Evolutionary conservation across 2,888 invertebrate genomes (phyloP), one percentile per base, ranked within the genome.

Genomic region (Anodontia alba): DNA sequence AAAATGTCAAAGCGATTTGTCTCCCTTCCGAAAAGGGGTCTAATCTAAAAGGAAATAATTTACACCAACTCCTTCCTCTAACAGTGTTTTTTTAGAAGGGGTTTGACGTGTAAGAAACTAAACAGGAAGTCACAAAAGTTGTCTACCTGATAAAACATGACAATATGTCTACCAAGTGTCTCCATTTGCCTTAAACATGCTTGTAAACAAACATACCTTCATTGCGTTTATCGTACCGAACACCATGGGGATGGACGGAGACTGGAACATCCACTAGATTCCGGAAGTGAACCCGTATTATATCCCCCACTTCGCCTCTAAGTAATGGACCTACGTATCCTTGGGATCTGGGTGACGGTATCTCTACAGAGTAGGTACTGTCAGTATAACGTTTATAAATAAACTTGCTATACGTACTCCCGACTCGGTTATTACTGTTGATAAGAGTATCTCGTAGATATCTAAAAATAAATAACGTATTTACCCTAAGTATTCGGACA

Each of bases 301-400:
- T 75, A n/a, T 88, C 88, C 12, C 87, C 88, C 0, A 84, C 83
- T 57, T 88, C 86, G 2, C 82, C 88, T n/a, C 76, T 78, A 26
- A 88, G 43, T 0, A 84, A 36, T 3, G 88, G 88, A 23, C 88
- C 88, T 15, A 86, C 68, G 57, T 78, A 81, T 7, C 87, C 87
- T 43, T 77, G 80, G 38, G 80, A 83, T 10, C 0, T n/a, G 1
- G 84, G 81, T 42, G 76, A 74, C 3, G 76, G 49, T 10, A 83
- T 81, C 73, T 84, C 84, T 23, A 26, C 72, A 0, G 73, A 84
- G 80, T 78, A 91, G 23, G 80, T 79, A 26, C 51, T 57, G 69
- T 90, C 90, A 0, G 84, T 87, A 67, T 90, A 91, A 38, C 84
- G 82, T 68, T 86, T 86, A 68, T 87, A 88, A 8, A 86, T 79